Evolutionary conservation across 2,113 vertebrate genomes (phyloP), one percentile per base, ranked within the genome.

Genomic region (Caretta caretta): DNA sequence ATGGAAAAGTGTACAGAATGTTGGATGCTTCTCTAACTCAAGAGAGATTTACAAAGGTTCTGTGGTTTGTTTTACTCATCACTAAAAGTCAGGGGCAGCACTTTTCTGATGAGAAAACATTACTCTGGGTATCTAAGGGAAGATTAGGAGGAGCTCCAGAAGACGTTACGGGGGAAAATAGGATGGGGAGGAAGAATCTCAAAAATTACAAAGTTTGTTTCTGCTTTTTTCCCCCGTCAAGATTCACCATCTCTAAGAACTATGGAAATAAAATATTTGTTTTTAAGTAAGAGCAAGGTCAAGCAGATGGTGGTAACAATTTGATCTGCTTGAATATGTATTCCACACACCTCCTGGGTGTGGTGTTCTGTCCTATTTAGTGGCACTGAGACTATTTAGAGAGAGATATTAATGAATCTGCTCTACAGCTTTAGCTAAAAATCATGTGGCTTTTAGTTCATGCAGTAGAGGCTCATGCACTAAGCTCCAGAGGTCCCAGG

Each of bases 191-290:
- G 65, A 54, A 88, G 20, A 90, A 51, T 86, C 50, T 79, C 6
- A 2, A 19, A 17, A 79, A 27, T 0, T 35, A 12, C 9, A 51
- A 10, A 10, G 0, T 11, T 42, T 54, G 1, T 25, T 92, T 35
- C 20, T 84, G 6, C 0, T 17, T 80, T 76, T 83, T 83, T 76
- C 91, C 5, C 2, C 38, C 35, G 9, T 46, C 59, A 92, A 86
- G 22, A 31, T 7, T 81, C 57, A 59, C 29, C 12, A 6, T 72
- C 35, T 19, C 65, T 20, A 38, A 72, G 65, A 19, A 72, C 31
- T 72, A 22, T 72, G 65, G 65, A 72, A 22, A 72, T 72, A 69
- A 31, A 69, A 69, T n/a, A 8, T 14, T 50, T 50, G 13, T 50
- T 48, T 48, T 14, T n/a, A 69, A n/a, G 62, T 8, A 38, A 38